Base-by-base conservation (phyloP, 2,888 invertebrate genomes). In the Dolomedes plantarius region DNA sequence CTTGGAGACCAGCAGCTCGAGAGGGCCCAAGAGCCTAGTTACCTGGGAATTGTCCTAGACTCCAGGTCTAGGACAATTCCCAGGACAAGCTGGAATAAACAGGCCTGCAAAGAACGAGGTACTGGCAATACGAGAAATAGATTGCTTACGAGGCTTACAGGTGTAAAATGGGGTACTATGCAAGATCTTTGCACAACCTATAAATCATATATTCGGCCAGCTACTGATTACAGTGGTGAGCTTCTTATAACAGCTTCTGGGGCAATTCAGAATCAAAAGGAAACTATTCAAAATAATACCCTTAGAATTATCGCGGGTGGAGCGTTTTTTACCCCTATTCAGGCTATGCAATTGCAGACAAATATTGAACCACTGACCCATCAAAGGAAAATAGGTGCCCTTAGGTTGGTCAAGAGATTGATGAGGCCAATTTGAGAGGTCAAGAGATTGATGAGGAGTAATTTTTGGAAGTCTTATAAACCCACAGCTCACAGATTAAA, bases 171-270 rank as follows among this genome's bases (percentile, higher is more conserved):
- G 3, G 62, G 16, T 7, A 23, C 13, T 1, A 62, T 6, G 3
- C 32, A 31, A 67, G 29, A 31, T 67, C 67, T 67, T 1, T 67
- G 31, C 32, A 29, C 16, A 6, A 67, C 32, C 31, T 16, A 67
- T 67, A 67, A 67, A 67, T 67, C 29, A 31, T 67, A 67, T n/a
- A 64, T 64, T 64, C 64, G 64, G 16, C 9, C 64, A 64, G 64
- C 29, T 64, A 28, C 23, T 0, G 64, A 64, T 64, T 27, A 64
- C 64, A 28, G 36, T 36, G 36, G 36, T 11, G 11, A 36, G 11
- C 36, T 36, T 11, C 36, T 36, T 11, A 36, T 36, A 36, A 11
- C 6, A 36, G 36, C 36, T 36, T 36, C 36, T 36, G 36, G 36
- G 11, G 36, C 11, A 36, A 36, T 36, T 5, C 36, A 36, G 11